A percentile compares a stretch with the other conserved stretches of the same genome.
Evolutionary conservation across 2,888 invertebrate species (phyloP).

Genomic region (Ophioninae sp.): DNA sequence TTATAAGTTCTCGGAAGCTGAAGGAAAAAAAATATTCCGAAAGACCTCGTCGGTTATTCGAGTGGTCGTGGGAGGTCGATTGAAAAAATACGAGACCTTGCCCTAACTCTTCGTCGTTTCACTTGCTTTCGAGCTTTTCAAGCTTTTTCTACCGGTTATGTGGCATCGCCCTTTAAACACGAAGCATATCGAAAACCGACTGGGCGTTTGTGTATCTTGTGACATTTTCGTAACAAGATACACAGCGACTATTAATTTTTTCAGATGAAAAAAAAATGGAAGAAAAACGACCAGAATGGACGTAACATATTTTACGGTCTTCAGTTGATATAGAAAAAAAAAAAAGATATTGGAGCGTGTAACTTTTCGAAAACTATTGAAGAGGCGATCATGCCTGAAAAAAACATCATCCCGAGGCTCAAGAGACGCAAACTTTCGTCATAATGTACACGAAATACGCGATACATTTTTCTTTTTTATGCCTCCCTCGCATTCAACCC

Average conservation of each 20-base stretch:
- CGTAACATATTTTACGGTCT: neutral
- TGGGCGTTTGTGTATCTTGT: neutral
- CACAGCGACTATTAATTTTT: neutral
- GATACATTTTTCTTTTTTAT: slow-evolving; percentile 5
- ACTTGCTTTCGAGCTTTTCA: neutral
- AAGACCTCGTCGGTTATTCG: neutral
- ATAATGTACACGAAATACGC: slow-evolving; percentile 2
- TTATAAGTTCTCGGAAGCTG: neutral
- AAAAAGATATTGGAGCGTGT: neutral
- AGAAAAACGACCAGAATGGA: neutral
- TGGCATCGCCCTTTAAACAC: neutral
- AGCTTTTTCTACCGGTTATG: neutral
- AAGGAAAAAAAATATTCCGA: neutral
- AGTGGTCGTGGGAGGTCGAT: neutral
- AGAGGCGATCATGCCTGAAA: neutral
- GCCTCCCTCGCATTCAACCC: neutral
- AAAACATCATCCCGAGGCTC: neutral
- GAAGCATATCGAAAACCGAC: neutral
- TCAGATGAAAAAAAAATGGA: neutral
- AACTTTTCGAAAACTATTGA: slow-evolving; percentile 14
- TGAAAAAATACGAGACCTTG: neutral
- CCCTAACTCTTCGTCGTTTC: neutral
- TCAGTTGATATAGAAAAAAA: neutral
- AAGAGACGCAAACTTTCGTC: neutral
- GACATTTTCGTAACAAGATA: neutral